Evolutionary conservation across 2,797 vertebrate genomes (phyloP), one percentile per base, ranked within the genome.

Genomic region (Sphenopsis melanotis): DNA sequence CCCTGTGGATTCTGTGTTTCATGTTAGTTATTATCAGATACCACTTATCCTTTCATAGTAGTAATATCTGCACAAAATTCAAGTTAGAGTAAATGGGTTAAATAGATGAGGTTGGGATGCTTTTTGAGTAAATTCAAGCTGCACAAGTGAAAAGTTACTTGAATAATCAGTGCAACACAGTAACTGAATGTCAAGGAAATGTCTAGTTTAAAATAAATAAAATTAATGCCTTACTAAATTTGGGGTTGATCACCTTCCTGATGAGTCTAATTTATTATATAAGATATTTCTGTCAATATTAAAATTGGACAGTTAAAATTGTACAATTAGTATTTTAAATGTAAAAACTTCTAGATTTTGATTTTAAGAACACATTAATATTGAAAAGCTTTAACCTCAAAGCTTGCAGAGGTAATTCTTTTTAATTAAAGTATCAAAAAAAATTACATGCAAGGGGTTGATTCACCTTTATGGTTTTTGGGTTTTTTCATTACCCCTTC

Each of bases 231-330:
- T 95, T 81, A 87, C 87, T 96, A 96, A 95, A 90, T 94, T 83
- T 96, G 91, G 87, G 18, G 70, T 94, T 93, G 90, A 91, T 96
- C 91, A 95, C 34, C n/a, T 97, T 94, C 57, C 63, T 94, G 95
- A 96, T 95, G 81, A 91, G 52, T 71, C 50, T 77, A 24, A 56
- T 94, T 93, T 95, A 55, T 87, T 83, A 89, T 65, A 91, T 8
- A 36, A 79, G 39, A 61, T 85, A 89, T 87, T 94, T 77, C 63
- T 84, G 69, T 76, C 75, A 59, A 75, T 68, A 68, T 68, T 55
- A 47, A 81, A 81, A 60, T 47, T 52, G 39, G 26, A 66, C 37
- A 53, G 55, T 72, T 86, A 76, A 75, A 95, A 82, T 37, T 52
- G 34, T 86, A n/a, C 17, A 66, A 16, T 75, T 84, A 72, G 44